Percentiles rank a stretch among this genome's conserved stretches.
phyloP scores from a whole-genome alignment of 2,888 invertebrate genomes.

The Brenthis hecate region DNA sequence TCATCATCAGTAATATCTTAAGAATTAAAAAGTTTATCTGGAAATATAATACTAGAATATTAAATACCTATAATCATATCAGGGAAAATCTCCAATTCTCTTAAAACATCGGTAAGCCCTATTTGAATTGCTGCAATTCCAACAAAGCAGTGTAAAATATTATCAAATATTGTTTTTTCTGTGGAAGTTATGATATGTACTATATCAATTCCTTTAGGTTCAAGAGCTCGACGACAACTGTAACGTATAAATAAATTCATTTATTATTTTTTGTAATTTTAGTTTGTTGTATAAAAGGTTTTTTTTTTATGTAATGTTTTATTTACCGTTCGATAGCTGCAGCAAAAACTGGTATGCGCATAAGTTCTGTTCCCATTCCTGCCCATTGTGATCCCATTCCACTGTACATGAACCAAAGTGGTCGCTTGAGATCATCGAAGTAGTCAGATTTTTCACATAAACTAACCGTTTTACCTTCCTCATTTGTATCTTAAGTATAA shows the following conservation, averaged over 20 bases:
- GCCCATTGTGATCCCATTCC: conserved; percentile 57
- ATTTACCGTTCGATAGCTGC: conserved; percentile 46
- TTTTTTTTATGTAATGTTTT: background rate
- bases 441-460: conserved; percentile 37
- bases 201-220: conserved; percentile 85
- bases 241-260: conserved; percentile 27
- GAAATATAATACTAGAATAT: no score
- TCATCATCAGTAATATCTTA: no score
- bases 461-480: background rate
- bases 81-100: conserved; percentile 82
- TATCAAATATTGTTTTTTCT: conserved; percentile 78
- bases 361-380: conserved; percentile 85
- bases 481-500: no score
- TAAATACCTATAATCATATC: no score
- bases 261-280: no score
- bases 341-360: conserved; percentile 84
- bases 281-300: background rate
- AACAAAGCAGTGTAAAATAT: conserved; percentile 87
- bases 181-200: conserved; percentile 84
- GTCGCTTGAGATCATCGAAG: conserved; percentile 60
- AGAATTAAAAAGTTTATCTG: no score
- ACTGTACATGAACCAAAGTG: conserved; percentile 88
- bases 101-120: conserved; percentile 70
- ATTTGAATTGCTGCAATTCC: conserved; percentile 88
- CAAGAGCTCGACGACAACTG: conserved; percentile 74